Base-by-base conservation (phyloP, 2,888 invertebrate genomes). In the Lepidochitona cinerea region DNA sequence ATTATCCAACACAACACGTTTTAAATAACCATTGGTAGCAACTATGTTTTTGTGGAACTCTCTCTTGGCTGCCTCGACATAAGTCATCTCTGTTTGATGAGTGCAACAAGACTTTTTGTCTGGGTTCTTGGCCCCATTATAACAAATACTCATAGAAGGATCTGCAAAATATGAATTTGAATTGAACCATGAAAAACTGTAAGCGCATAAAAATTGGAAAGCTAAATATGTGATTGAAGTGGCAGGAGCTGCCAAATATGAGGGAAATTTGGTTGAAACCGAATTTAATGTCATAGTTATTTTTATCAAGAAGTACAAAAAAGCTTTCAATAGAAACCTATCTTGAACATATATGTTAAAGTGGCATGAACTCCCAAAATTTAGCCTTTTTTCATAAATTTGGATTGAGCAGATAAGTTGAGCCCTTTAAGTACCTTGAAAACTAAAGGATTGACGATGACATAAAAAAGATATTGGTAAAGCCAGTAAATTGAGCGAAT, bases 21-120 rank as follows among this genome's bases (percentile, higher is more conserved):
- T 81, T 53, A 83, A 76, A 68, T 76, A 75, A 35, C 75, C 74
- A 72, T 80, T 83, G 70, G 75, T 76, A 14, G 75, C 64, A 53
- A 72, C 75, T 23, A 83, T 71, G 59, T 71, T 79, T 33, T 79
- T 72, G 64, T 71, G 72, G 12, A 83, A 71, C 75, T 79, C 82
- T 68, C 78, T 79, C 67, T 81, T 80, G 3, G 82, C 74, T 26
- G 80, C 78, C 32, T 76, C 68, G 49, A 79, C 70, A 74, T 83
- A 83, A 64, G 75, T 79, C 68, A 75, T 67, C 73, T 83, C 83
- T 29, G 74, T 79, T 66, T 79, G 72, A 37, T 70, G 74, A 9
- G 82, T 77, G 53, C 83, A 83, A 72, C 83, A 83, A 7, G 83
- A 79, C 7, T 49, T 18, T 23, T 23, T 49, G n/a, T 49, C n/a